Evolutionary conservation across 2,113 vertebrate genomes (phyloP).

Genomic region (Tenrec ecaudatus): DNA sequence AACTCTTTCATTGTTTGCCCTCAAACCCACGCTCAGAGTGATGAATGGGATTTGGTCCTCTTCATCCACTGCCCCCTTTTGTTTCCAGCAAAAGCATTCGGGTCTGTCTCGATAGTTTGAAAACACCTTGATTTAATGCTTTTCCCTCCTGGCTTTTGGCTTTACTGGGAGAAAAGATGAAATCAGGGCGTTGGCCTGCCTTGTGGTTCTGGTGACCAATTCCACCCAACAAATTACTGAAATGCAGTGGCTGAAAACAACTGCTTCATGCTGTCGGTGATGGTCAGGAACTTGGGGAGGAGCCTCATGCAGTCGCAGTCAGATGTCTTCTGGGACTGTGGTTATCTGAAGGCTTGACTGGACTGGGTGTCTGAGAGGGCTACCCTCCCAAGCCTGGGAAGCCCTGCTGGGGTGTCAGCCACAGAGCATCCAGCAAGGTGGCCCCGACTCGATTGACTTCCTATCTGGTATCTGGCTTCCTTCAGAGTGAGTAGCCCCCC

Average conservation of each 20-base stretch:
- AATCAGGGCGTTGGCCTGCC: background rate
- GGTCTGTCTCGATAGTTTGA: background rate
- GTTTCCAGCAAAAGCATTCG: background rate
- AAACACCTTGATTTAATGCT: background rate
- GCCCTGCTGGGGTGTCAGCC: background rate
- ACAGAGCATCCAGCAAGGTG: no score
- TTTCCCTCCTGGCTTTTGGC: background rate
- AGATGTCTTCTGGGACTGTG: background rate
- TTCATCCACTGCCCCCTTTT: background rate
- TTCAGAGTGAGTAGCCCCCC: background rate
- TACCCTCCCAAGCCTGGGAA: background rate
- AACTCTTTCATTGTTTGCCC: background rate
- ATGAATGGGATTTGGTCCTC: background rate
- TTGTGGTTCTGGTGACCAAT: background rate
- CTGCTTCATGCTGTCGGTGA: background rate
- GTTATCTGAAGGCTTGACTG: background rate
- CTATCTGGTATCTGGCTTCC: background rate
- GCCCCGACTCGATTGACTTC: no score
- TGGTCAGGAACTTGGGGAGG: background rate
- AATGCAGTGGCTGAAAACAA: background rate
- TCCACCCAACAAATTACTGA: background rate
- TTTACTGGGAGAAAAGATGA: background rate
- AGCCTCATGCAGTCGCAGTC: background rate
- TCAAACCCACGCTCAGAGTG: background rate
- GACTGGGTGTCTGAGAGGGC: accelerated